phyloP scores from a whole-genome alignment of 2,888 invertebrate species.

The Tillus elongatus region DNA sequence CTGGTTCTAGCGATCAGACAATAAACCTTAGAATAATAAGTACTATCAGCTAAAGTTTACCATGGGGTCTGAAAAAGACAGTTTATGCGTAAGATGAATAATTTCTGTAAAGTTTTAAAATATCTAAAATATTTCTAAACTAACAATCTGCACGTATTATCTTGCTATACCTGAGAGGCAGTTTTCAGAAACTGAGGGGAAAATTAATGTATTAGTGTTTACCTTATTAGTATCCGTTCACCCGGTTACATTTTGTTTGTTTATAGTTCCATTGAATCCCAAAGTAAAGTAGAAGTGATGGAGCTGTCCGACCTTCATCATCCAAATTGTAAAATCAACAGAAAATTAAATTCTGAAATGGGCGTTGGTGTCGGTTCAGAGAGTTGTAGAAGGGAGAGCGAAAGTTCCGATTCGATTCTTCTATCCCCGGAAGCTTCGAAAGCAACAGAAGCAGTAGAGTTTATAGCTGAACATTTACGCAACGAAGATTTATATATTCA shows the following conservation, averaged over 20 bases:
- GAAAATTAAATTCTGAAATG: slow-evolving; percentile 61
- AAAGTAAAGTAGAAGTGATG: slow-evolving; percentile 87
- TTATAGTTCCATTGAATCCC: slow-evolving; percentile 60
- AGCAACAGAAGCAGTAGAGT: slow-evolving; percentile 95
- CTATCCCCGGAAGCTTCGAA: slow-evolving; percentile 89
- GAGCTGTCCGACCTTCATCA: slow-evolving; percentile 91
- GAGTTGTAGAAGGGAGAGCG: slow-evolving; percentile 73
- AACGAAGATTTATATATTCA: slow-evolving; percentile 98
- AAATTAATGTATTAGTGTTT: neutral
- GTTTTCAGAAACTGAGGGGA: too few relatives aligned
- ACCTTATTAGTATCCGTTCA: neutral
- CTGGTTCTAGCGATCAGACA: too few relatives aligned
- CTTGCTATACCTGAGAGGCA: too few relatives aligned
- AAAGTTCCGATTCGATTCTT: slow-evolving; percentile 83
- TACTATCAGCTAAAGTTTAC: too few relatives aligned
- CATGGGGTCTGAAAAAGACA: too few relatives aligned
- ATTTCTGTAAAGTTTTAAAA: too few relatives aligned
- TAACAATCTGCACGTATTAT: too few relatives aligned
- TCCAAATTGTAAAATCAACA: slow-evolving; percentile 91
- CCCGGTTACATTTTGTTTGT: neutral
- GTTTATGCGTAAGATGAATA: too few relatives aligned
- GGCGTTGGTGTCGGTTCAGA: slow-evolving; percentile 54
- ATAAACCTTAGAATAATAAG: too few relatives aligned
- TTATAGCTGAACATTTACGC: slow-evolving; percentile 94
- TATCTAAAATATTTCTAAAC: too few relatives aligned